Conservation (phyloP, 2,888 invertebrate genomes). For the Anarsia innoxiella region DNA sequence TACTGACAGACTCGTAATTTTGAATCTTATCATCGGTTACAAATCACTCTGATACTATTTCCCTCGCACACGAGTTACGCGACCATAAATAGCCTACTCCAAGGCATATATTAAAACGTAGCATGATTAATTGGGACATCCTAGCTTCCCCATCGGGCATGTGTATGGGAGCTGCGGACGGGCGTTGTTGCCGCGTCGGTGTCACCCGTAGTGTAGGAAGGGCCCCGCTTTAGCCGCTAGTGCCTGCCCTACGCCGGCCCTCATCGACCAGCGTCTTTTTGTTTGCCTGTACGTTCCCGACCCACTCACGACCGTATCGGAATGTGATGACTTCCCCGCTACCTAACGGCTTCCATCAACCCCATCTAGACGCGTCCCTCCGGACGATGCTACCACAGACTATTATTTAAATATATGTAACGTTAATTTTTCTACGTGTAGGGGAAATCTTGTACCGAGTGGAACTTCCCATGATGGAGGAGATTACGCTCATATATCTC, state of each 20-base stretch:
- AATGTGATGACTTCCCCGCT: conserved; percentile 13
- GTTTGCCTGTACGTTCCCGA: conserved; percentile 55
- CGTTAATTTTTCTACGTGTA: conserved; percentile 76
- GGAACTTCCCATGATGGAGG: conserved; percentile 95
- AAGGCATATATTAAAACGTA: no score
- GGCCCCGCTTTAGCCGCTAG: conserved; percentile 71
- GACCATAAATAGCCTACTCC: no score
- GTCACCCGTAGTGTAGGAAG: conserved; percentile 49
- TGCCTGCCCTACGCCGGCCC: conserved; percentile 34
- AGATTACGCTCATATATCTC: conserved; percentile 95
- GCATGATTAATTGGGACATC: no score
- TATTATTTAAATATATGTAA: conserved; percentile 62
- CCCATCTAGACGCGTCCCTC: conserved; percentile 23
- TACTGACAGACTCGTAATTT: no score
- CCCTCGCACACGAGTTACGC: no score
- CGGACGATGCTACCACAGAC: conserved; percentile 29
- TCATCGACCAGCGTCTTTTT: conserved; percentile 40
- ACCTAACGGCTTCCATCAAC: conserved; percentile 13
- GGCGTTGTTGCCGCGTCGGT: conserved; percentile 44
- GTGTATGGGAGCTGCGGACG: conserved; percentile 35
- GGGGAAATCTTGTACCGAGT: conserved; percentile 95
- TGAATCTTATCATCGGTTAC: no score
- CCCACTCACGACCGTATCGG: no score
- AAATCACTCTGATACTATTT: no score
- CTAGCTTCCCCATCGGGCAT: no score